Evolutionary conservation across 1,140 invertebrate genomes (phyloP), one percentile per base, ranked within the genome.

Genomic region (Dendroctonus valens): DNA sequence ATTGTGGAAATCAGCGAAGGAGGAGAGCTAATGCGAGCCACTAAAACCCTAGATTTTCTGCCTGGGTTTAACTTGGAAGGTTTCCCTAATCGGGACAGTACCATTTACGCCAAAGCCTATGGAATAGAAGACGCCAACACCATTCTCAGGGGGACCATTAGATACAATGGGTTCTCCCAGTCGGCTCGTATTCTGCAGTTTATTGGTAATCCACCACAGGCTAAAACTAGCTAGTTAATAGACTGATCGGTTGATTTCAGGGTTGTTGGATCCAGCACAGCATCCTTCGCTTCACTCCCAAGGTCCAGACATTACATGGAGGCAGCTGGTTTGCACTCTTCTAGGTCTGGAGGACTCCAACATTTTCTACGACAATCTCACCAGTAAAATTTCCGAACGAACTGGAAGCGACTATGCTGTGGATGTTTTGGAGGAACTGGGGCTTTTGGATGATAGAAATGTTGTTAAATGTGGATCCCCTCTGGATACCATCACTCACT

Each of bases 1-100:
- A 84, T 94, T 52, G 88, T 97, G 0, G 91, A 98, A 77, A 91
- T 98, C n/a, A 82, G 87, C 0, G 86, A 86, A n/a, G 93, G 93
- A 6, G 96, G 96, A 9, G 87, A 88, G 60, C 80, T 99, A 4
- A 89, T 99, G 87, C 89, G 94, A 0, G 81, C 83, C 0, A 85
- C 89, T 0, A 83, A 88, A 49, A 81, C 87, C 3, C 81, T 98
- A 14, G 86, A 96, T 72, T 99, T 99, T 75, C 79, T 99, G 44
- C 97, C 97, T 0, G 97, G 97, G 5, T 98, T 99, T 76, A 92
- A 94, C 37, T 81, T 99, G 12, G 96, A 99, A 83, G 97, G 95
- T 6, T 91, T 96, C 84, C 94, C 92, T 0, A 99, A 99, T 81
- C 83, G 97, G 66, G 97, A 99, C 75, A 98, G 96, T 51, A 93